Conservation (phyloP, 2,113 vertebrate species). For the Alexandromys fortis region DNA sequence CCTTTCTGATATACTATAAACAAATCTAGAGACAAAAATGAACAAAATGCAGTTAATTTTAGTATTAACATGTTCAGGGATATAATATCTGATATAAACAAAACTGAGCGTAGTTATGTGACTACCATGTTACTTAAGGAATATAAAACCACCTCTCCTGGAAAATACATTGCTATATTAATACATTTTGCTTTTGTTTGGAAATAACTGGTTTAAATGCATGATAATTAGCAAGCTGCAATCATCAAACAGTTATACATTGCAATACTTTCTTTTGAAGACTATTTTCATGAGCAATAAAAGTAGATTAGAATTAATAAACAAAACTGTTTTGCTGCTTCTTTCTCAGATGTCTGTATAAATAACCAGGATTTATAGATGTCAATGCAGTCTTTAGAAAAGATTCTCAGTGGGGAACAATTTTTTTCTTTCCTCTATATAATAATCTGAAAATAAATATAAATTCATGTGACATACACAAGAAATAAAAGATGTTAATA, state of each 20-base stretch:
- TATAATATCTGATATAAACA: not conserved
- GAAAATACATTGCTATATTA: not conserved
- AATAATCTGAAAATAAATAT: constrained; percentile 15
- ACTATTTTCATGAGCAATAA: constrained; percentile 4
- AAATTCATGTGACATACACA: not conserved
- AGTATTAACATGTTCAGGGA: not conserved
- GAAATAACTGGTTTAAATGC: not conserved
- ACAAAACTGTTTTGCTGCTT: not conserved
- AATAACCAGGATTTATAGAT: not conserved
- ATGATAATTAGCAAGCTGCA: not conserved
- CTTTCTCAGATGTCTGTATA: constrained; percentile 28
- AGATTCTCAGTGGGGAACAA: not conserved
- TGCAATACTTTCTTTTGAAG: not conserved
- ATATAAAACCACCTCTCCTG: not conserved
- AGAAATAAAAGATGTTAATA: not conserved
- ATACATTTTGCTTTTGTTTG: not conserved
- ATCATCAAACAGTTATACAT: not conserved
- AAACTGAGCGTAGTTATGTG: not conserved
- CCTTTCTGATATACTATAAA: not conserved
- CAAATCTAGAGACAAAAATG: not conserved
- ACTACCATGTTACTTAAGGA: not conserved
- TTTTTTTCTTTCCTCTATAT: not conserved
- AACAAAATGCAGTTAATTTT: constrained; percentile 14
- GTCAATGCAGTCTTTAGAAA: not conserved
- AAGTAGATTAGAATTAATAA: not conserved